Percentiles rank a stretch among this genome's conserved stretches.
phyloP scores from a whole-genome alignment of 2,113 vertebrate species.

The Epinephelus cyanopodus region DNA sequence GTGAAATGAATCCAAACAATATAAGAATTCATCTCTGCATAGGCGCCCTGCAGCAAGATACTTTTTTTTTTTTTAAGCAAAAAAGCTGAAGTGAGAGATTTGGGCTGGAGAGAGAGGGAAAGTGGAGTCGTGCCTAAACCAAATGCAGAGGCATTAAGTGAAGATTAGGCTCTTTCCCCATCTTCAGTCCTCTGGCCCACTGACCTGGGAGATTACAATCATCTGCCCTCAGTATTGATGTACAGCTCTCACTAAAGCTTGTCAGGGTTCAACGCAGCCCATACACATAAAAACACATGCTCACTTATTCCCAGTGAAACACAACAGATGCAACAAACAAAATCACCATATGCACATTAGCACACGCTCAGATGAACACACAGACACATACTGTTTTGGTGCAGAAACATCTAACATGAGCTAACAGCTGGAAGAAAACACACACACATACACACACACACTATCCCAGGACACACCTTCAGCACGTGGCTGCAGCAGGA shows the following conservation, averaged over 20 bases:
- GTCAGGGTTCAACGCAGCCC: slow-evolving; percentile 7
- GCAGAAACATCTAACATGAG: slow-evolving; percentile 26
- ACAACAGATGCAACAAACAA: slow-evolving; percentile 21
- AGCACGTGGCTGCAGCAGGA: slow-evolving; percentile 89
- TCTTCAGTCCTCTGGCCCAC: slow-evolving; percentile 39
- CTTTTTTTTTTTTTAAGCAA: not conserved
- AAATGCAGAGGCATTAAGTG: slow-evolving; percentile 31
- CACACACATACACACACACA: slow-evolving; percentile 13
- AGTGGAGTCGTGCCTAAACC: not conserved
- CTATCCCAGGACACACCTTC: slow-evolving; percentile 85
- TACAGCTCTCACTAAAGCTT: slow-evolving; percentile 18
- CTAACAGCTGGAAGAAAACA: slow-evolving; percentile 25
- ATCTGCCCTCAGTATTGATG: slow-evolving; percentile 35
- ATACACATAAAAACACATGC: slow-evolving; percentile 17
- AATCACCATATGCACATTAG: slow-evolving; percentile 17
- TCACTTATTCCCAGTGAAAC: slow-evolving; percentile 22
- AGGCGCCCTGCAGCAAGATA: not conserved
- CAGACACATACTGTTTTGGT: slow-evolving; percentile 5
- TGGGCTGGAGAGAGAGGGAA: slow-evolving; percentile 1
- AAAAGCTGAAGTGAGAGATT: not conserved
- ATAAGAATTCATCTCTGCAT: not conserved
- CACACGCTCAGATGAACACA: slow-evolving; percentile 19
- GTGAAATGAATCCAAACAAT: slow-evolving; percentile 25
- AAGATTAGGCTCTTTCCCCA: slow-evolving; percentile 30
- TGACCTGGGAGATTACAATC: slow-evolving; percentile 65